Base-by-base conservation (phyloP, 2,113 vertebrate species). In the Chloebia gouldiae region DNA sequence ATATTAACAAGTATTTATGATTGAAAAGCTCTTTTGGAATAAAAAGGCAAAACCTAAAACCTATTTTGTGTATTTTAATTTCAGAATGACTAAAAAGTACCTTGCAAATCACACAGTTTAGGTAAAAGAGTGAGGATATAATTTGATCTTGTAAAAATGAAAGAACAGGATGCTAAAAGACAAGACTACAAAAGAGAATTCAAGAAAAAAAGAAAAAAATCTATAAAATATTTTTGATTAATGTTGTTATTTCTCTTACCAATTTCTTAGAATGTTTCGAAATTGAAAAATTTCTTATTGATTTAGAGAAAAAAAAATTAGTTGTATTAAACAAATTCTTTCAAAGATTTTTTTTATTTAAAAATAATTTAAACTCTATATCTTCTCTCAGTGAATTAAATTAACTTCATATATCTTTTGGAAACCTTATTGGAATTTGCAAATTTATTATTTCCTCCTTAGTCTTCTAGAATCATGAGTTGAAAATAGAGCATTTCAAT, bases 341-440 rank as follows among this genome's bases (percentile, higher is more conserved):
- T 30, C 10, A 68, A 60, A 51, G 1, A 5, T 31, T 51, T 37
- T 37, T 37, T 6, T 9, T 5, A 22, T 68, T 76, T 59, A 1
- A 64, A 71, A 68, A 31, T 28, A 65, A 8, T n/a, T 53, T 49
- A 17, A 70, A 69, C 6, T 49, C 1, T 7, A 0, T 54, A 18
- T 64, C 1, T 9, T 17, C 7, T 2, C 8, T 27, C n/a, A 5
- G 1, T 56, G 2, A 72, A 54, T 51, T 9, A 65, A 6, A 47
- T 76, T 47, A 45, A 33, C 6, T 35, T 44, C 16, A 12, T 70
- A 4, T 17, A 23, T 54, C 56, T 35, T 57, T 23, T 16, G 33
- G 33, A 79, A 85, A 31, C 23, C 2, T 2, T 57, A 23, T 5
- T 53, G 12, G 7, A 86, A 61, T 88, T 69, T 12, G 1, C 7